Evolutionary conservation across 2,797 vertebrate genomes (phyloP).

Genomic region (Malacoctenus gilli): DNA sequence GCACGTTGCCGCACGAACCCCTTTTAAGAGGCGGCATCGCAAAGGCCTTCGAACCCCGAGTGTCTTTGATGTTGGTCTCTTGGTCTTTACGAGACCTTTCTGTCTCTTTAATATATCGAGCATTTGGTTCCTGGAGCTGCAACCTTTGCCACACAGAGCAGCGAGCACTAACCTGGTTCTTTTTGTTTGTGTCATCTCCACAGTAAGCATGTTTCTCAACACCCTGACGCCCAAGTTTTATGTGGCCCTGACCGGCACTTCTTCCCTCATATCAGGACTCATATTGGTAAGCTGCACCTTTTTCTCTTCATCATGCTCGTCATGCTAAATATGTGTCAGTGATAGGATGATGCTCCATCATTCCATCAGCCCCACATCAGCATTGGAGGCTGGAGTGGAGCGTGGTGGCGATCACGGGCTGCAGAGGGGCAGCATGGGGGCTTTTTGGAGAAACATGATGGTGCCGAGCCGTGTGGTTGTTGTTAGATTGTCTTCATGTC

Average conservation of each 20-base stretch:
- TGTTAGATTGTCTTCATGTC: no score
- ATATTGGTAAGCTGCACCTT: constrained; percentile 91
- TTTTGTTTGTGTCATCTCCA: constrained; percentile 37
- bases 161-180: constrained; percentile 20
- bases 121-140: constrained; percentile 14
- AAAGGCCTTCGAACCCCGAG: constrained; percentile 12
- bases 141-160: no score
- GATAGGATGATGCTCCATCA: no score
- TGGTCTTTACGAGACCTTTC: constrained; percentile 2
- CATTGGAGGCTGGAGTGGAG: no score
- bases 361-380: no score
- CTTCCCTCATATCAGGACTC: constrained; percentile 97
- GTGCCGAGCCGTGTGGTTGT: no score
- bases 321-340: no score
- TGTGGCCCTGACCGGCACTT: constrained; percentile 96
- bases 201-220: constrained; percentile 99
- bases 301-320: no score
- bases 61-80: constrained; percentile 24
- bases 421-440: no score
- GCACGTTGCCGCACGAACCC: constrained; percentile 13
- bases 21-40: no score
- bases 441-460: no score
- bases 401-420: no score
- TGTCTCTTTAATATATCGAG: neutral
- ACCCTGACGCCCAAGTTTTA: constrained; percentile 99